Evolutionary conservation across 1,140 invertebrate genomes (phyloP).

Genomic region (Aphelenchoides fujianensis): DNA sequence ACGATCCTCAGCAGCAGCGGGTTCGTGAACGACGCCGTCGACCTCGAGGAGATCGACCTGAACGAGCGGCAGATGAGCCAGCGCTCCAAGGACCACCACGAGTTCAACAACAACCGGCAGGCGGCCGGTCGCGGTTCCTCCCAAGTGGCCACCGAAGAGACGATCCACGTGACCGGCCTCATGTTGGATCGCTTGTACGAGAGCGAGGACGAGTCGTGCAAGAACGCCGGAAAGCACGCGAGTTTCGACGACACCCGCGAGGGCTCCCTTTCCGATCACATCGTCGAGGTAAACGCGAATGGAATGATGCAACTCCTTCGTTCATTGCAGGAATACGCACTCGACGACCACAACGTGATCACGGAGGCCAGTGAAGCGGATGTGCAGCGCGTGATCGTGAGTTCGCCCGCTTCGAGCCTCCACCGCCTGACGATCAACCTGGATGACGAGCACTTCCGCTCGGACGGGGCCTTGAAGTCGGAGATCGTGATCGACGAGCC

Average conservation of each 20-base stretch:
- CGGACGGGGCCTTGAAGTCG: not conserved
- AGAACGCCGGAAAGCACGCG: not conserved
- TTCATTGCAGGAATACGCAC: not conserved
- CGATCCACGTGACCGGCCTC: not conserved
- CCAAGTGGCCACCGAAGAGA: not conserved
- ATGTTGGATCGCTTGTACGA: slow-evolving; percentile 13
- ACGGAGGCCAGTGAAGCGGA: not conserved
- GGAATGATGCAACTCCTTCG: not conserved
- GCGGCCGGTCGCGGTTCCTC: not conserved
- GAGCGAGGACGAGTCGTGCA: not conserved
- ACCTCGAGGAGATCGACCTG: slow-evolving; percentile 6
- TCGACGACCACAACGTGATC: not conserved
- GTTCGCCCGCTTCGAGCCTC: not conserved
- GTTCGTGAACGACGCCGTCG: slow-evolving; percentile 5
- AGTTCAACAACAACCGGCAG: slow-evolving; percentile 8
- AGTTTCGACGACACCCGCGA: not conserved
- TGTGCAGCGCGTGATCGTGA: not conserved
- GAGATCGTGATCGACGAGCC: not conserved
- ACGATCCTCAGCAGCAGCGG: not conserved
- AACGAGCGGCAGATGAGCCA: not conserved
- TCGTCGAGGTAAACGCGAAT: slow-evolving; percentile 5
- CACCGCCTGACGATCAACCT: slow-evolving; percentile 8
- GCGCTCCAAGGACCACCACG: not conserved
- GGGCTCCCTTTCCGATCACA: not conserved
- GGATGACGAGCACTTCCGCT: not conserved